phyloP scores from a whole-genome alignment of 2,888 invertebrate species.

The Gerosis bhagava region DNA sequence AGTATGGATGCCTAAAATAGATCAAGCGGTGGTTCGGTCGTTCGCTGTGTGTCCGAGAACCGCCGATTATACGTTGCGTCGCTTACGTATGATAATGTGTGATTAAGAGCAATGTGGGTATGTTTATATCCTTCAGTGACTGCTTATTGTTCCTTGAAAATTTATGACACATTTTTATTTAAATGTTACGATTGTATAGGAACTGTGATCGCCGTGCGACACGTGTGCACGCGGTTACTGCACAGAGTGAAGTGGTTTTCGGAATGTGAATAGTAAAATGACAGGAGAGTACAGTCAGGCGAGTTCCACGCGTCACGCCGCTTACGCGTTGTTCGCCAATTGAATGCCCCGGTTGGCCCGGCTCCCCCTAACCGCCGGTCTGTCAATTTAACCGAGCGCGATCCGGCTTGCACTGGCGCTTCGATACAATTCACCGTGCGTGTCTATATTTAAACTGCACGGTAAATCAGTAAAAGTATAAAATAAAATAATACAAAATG shows the following conservation, averaged over 20 bases:
- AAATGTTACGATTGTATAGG: slow-evolving; percentile 8
- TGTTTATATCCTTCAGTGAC: no score
- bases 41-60: no score
- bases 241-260: slow-evolving; percentile 52
- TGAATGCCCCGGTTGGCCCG: slow-evolving; percentile 39
- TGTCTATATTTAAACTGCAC: slow-evolving; percentile 11
- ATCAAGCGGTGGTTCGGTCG: no score
- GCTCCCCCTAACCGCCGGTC: slow-evolving; percentile 55
- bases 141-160: no score
- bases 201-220: slow-evolving; percentile 16
- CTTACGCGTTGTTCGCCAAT: slow-evolving; percentile 35
- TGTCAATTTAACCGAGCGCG: slow-evolving; percentile 65
- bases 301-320: slow-evolving; percentile 33
- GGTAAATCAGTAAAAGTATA: no score
- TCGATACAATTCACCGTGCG: not conserved
- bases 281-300: slow-evolving; percentile 24
- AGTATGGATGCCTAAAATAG: no score
- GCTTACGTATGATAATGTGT: no score
- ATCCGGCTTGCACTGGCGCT: slow-evolving; percentile 45
- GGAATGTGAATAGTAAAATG: not conserved
- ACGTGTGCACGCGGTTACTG: slow-evolving; percentile 40
- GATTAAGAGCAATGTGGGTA: no score
- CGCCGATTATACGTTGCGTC: no score
- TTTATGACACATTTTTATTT: no score
- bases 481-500: no score